Percentiles rank a stretch among this genome's conserved stretches.
phyloP scores from a whole-genome alignment of 2,888 invertebrate species.

The Seira musarum region DNA sequence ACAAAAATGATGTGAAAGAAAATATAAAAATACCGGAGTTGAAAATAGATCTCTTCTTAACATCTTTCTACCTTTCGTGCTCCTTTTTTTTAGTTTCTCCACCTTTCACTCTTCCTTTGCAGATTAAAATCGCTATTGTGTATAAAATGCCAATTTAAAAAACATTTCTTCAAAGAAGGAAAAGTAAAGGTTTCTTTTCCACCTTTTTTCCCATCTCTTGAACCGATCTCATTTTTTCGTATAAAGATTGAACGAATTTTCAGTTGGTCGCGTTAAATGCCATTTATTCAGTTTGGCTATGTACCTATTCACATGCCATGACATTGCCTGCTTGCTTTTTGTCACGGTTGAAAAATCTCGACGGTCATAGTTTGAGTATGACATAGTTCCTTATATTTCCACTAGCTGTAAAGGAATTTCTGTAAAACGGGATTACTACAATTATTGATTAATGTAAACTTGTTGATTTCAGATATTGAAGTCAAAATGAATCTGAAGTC shows the following conservation, averaged over 20 bases:
- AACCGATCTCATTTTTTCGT: slow-evolving; percentile 63
- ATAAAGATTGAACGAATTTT: slow-evolving; percentile 21
- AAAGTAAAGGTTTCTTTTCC: slow-evolving; percentile 65
- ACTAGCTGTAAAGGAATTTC: too few relatives aligned
- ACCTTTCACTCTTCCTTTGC: slow-evolving; percentile 65
- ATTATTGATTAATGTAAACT: too few relatives aligned
- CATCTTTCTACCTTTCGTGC: slow-evolving; percentile 62
- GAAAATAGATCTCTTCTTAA: slow-evolving; percentile 62
- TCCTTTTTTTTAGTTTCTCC: slow-evolving; percentile 46
- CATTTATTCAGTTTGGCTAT: too few relatives aligned
- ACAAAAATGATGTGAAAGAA: slow-evolving; percentile 47
- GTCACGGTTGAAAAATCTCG: too few relatives aligned
- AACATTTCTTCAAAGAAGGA: neutral
- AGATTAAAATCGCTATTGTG: slow-evolving; percentile 70
- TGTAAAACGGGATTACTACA: too few relatives aligned
- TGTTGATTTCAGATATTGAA: neutral
- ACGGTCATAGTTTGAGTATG: too few relatives aligned
- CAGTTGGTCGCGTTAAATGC: too few relatives aligned
- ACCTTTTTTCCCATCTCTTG: slow-evolving; percentile 50
- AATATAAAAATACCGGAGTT: slow-evolving; percentile 25
- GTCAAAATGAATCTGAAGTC: slow-evolving; percentile 69
- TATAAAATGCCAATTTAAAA: slow-evolving; percentile 69
- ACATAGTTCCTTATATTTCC: too few relatives aligned
- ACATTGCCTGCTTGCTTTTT: too few relatives aligned
- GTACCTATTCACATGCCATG: too few relatives aligned